Evolutionary conservation across 1,140 invertebrate species (phyloP).

Genomic region (Drosophila nigrodunni): DNA sequence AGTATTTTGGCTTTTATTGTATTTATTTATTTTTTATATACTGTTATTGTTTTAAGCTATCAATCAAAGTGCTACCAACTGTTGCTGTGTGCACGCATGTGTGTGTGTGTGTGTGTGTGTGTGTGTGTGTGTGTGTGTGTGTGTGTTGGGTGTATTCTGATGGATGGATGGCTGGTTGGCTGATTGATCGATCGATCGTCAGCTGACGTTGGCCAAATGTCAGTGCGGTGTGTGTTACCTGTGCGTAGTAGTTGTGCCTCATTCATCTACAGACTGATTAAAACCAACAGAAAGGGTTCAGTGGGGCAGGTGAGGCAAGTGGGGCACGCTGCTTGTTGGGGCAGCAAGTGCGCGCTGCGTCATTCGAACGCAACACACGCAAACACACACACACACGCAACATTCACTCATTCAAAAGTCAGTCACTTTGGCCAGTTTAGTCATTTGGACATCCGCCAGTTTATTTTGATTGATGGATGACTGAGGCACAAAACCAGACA

Average conservation of each 20-base stretch:
- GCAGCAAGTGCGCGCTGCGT: constrained; percentile 60
- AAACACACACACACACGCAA: constrained; percentile 11
- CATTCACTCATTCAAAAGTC: constrained; percentile 36
- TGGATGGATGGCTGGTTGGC: constrained; percentile 60
- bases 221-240: constrained; percentile 35
- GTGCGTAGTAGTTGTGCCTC: constrained; percentile 21
- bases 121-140: constrained; percentile 28
- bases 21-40: not conserved
- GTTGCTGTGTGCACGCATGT: not conserved
- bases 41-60: constrained; percentile 48
- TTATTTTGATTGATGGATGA: constrained; percentile 74
- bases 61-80: constrained; percentile 58
- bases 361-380: constrained; percentile 54
- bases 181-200: constrained; percentile 77
- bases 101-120: constrained; percentile 24
- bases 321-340: not conserved
- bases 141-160: constrained; percentile 56
- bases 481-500: constrained; percentile 28
- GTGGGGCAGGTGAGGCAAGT: not conserved
- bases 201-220: constrained; percentile 70
- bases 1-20: constrained; percentile 12
- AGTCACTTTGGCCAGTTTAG: constrained; percentile 40
- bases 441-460: constrained; percentile 73
- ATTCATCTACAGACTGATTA: constrained; percentile 71
- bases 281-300: constrained; percentile 37